Evolutionary conservation across 35 echinoderm and acorn worm species (phyloP).

Genomic region (Holothuria glaberrima): DNA sequence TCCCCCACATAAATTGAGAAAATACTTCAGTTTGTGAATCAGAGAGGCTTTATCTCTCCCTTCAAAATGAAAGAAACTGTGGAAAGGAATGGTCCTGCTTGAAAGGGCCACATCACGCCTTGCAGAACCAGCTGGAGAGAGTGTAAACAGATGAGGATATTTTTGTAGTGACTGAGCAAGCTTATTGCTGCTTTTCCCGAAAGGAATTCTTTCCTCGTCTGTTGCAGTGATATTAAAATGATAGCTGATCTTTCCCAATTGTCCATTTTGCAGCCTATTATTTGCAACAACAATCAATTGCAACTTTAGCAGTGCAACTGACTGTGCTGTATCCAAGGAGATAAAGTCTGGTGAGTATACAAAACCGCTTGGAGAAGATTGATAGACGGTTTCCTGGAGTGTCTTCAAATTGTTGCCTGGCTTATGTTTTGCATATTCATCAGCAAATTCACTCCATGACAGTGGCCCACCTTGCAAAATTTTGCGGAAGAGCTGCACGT

Average conservation of each 20-base stretch:
- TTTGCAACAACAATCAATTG: slow-evolving; percentile 1
- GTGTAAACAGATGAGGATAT: background rate
- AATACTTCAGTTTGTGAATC: background rate
- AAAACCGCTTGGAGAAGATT: background rate
- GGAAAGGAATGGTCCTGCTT: slow-evolving; percentile 3
- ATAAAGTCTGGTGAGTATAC: too few relatives aligned
- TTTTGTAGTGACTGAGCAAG: background rate
- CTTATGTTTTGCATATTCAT: background rate
- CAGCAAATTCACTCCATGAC: background rate
- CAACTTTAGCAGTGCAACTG: too few relatives aligned
- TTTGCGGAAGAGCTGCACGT: too few relatives aligned
- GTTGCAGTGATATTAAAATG: slow-evolving; percentile 7
- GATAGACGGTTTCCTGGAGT: background rate
- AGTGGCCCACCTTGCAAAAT: slow-evolving; percentile 12
- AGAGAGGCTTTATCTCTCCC: background rate
- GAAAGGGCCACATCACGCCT: background rate
- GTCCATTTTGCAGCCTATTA: slow-evolving; percentile 1
- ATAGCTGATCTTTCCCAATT: slow-evolving; percentile 32
- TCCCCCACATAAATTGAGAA: background rate
- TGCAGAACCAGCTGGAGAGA: background rate
- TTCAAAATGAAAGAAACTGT: background rate
- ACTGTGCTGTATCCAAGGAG: too few relatives aligned
- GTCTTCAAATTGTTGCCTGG: background rate
- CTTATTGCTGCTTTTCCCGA: background rate
- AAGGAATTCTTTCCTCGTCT: background rate